Evolutionary conservation across 2,797 vertebrate species (phyloP).

Genomic region (Sus cebifrons): DNA sequence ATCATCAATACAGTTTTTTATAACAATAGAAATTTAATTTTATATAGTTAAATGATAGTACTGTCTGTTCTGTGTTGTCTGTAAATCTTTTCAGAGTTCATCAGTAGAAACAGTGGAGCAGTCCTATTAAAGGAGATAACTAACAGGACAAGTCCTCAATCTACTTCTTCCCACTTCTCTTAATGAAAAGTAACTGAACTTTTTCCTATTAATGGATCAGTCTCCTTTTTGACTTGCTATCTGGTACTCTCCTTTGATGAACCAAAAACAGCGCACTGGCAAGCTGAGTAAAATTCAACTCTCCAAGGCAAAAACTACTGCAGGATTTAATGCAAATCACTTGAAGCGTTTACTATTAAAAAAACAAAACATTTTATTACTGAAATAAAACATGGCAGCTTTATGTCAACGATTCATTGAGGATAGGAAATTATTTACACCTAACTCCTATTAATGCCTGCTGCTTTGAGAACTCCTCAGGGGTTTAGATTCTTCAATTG

Average conservation of each 20-base stretch:
- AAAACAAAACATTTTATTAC: conserved; percentile 80
- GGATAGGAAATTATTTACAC: conserved; percentile 73
- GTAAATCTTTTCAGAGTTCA: background rate
- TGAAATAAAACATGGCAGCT: conserved; percentile 82
- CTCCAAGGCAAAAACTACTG: conserved; percentile 22
- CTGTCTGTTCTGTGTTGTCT: background rate
- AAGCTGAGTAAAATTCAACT: conserved; percentile 42
- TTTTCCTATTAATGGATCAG: conserved; percentile 21
- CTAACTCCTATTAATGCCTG: conserved; percentile 77
- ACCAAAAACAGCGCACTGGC: conserved; percentile 5
- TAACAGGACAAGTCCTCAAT: background rate
- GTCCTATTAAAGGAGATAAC: background rate
- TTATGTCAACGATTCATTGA: conserved; percentile 76
- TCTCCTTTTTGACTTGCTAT: conserved; percentile 58
- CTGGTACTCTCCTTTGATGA: conserved; percentile 7
- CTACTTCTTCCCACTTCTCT: background rate
- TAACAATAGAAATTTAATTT: background rate
- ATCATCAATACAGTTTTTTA: background rate
- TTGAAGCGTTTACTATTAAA: conserved; percentile 76
- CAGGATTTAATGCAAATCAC: conserved; percentile 67
- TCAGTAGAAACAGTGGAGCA: background rate
- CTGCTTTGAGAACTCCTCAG: conserved; percentile 64
- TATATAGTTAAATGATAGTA: background rate
- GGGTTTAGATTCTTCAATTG: conserved; percentile 16
- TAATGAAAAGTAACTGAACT: conserved; percentile 38